Conservation (phyloP, 1,140 invertebrate species). For the Hypothenemus hampei region DNA sequence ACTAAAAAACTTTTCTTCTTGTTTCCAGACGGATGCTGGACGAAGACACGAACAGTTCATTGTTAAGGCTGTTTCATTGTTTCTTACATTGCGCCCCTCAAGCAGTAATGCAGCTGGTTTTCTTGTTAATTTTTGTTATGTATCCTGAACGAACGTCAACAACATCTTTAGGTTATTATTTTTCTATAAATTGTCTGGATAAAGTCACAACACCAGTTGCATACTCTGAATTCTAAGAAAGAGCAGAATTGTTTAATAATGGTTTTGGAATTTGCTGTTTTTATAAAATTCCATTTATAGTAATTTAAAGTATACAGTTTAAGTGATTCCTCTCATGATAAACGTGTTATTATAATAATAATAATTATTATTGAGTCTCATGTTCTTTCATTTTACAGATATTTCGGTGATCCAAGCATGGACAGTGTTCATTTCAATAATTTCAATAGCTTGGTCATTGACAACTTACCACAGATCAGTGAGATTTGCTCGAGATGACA, state of each 20-base stretch:
- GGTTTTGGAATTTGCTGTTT: too few species aligned
- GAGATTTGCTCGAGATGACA: slow-evolving; percentile 44
- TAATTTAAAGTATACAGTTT: not conserved
- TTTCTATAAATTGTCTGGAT: not conserved
- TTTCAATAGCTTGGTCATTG: slow-evolving; percentile 45
- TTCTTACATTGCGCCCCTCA: slow-evolving; percentile 55
- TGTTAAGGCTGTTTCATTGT: slow-evolving; percentile 60
- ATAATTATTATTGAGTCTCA: too few species aligned
- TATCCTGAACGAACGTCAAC: slow-evolving; percentile 31
- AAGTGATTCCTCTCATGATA: not conserved
- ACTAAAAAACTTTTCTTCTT: not conserved
- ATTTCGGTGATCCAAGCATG: slow-evolving; percentile 41
- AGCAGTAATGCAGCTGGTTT: slow-evolving; percentile 43
- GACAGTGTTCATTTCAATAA: slow-evolving; percentile 40
- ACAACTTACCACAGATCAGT: slow-evolving; percentile 46
- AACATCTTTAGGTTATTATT: too few species aligned
- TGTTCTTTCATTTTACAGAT: slow-evolving; percentile 29
- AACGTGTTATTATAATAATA: not conserved
- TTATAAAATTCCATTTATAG: too few species aligned
- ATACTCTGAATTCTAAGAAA: too few species aligned
- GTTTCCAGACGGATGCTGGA: slow-evolving; percentile 48
- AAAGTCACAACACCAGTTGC: too few species aligned
- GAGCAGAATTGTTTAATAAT: too few species aligned
- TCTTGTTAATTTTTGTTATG: slow-evolving; percentile 34
- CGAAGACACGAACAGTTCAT: slow-evolving; percentile 54